phyloP scores from a whole-genome alignment of 2,113 vertebrate genomes.

The Phalacrocorax pelagicus region DNA sequence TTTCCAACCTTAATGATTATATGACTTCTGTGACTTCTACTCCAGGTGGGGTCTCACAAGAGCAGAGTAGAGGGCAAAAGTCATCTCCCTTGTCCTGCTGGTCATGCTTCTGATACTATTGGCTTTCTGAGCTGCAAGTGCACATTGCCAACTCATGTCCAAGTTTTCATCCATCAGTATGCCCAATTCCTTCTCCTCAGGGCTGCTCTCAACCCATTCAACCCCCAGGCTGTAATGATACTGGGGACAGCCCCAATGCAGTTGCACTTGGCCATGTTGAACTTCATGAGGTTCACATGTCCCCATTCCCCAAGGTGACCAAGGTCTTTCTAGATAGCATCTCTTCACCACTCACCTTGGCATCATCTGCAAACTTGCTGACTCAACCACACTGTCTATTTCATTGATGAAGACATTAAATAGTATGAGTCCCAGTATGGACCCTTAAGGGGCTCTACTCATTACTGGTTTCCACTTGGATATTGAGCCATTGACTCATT shows the following conservation, averaged over 20 bases:
- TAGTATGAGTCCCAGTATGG: background rate
- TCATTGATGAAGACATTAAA: background rate
- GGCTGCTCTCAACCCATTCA: background rate
- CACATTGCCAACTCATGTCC: background rate
- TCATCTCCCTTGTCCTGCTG: background rate
- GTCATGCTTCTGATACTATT: background rate
- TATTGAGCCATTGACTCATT: background rate
- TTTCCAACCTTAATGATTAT: too few species aligned
- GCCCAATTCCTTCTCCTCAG: background rate
- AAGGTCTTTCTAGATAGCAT: background rate
- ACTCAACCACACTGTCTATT: background rate
- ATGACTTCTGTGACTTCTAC: too few species aligned
- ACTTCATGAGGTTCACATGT: background rate
- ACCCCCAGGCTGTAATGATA: background rate
- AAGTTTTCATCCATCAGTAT: background rate
- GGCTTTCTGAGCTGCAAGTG: background rate
- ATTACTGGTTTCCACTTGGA: background rate
- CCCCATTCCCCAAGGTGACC: background rate
- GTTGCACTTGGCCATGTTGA: background rate
- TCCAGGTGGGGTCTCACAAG: background rate
- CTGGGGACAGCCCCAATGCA: background rate
- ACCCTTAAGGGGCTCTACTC: background rate
- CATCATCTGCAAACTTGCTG: background rate
- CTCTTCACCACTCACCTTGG: background rate
- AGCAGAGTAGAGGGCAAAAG: background rate